Evolutionary conservation across 2,888 invertebrate genomes (phyloP).

Genomic region (Pasiphila rectangulata): DNA sequence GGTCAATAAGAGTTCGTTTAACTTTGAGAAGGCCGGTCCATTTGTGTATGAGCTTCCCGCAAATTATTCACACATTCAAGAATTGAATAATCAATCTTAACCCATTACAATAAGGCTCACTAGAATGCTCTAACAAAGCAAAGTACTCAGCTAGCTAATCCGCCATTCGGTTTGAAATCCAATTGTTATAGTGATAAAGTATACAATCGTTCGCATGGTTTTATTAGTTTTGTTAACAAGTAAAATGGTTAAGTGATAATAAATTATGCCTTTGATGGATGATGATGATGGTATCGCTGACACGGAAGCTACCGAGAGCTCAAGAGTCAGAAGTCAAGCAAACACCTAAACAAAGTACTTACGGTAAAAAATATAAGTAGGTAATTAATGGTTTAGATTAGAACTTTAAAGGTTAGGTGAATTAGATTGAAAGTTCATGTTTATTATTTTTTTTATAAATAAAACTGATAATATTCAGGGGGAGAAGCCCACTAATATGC

Average conservation of each 20-base stretch:
- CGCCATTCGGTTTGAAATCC: background rate
- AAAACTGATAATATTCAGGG: too few relatives aligned
- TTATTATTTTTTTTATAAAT: too few relatives aligned
- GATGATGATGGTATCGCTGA: conserved; percentile 46
- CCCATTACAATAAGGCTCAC: background rate
- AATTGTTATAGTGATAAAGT: background rate
- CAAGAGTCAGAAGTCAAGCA: background rate
- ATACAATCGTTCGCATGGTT: conserved; percentile 1
- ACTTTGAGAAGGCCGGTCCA: conserved; percentile 49
- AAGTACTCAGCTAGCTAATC: conserved; percentile 2
- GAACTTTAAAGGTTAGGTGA: too few relatives aligned
- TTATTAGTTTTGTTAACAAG: conserved; percentile 22
- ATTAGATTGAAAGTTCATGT: too few relatives aligned
- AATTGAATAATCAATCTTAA: conserved; percentile 11
- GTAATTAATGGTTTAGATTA: too few relatives aligned
- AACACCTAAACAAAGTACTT: too few relatives aligned
- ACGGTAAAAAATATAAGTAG: too few relatives aligned
- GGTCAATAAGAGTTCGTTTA: conserved; percentile 66
- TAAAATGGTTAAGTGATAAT: conserved; percentile 37
- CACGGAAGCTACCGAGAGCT: conserved; percentile 48
- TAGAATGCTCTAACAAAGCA: background rate
- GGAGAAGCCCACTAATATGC: too few relatives aligned
- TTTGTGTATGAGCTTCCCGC: conserved; percentile 19
- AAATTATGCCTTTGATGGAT: conserved; percentile 50
- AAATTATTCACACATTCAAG: background rate